Conservation (phyloP, 2,113 vertebrate species). For the Ibidorhyncha struthersii region DNA sequence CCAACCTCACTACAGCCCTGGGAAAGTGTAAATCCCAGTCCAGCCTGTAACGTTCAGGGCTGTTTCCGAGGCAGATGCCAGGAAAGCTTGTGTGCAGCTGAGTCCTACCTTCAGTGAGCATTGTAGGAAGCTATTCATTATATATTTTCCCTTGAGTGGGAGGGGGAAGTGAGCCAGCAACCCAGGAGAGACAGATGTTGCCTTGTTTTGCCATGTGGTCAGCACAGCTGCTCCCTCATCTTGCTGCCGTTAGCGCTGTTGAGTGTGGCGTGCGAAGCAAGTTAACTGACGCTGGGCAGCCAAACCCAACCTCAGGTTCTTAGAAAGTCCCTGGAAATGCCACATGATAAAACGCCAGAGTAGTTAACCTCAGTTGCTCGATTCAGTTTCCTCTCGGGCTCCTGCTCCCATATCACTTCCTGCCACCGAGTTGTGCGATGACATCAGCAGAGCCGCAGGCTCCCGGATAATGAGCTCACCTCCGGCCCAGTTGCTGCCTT, state of each 20-base stretch:
- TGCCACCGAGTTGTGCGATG: neutral
- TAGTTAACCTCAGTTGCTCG: slow-evolving; percentile 34
- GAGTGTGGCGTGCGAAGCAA: neutral
- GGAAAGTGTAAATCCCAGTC: neutral
- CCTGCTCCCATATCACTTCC: slow-evolving; percentile 42
- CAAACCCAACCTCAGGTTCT: slow-evolving; percentile 5
- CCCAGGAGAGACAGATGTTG: neutral
- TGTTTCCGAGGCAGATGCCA: neutral
- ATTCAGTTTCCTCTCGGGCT: slow-evolving; percentile 23
- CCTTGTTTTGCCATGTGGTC: neutral
- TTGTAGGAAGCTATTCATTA: neutral
- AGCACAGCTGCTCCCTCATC: neutral
- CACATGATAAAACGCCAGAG: neutral
- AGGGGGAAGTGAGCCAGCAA: neutral
- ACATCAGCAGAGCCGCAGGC: slow-evolving; percentile 48
- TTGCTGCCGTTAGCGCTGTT: neutral
- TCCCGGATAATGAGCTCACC: neutral
- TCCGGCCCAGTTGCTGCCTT: neutral
- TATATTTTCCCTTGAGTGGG: neutral
- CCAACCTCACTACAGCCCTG: neutral
- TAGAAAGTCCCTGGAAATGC: slow-evolving; percentile 50
- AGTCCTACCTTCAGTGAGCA: neutral
- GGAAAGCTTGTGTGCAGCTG: neutral
- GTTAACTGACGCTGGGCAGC: neutral
- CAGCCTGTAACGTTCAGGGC: neutral